phyloP scores from a whole-genome alignment of 2,888 invertebrate genomes.

The Patella caerulea region DNA sequence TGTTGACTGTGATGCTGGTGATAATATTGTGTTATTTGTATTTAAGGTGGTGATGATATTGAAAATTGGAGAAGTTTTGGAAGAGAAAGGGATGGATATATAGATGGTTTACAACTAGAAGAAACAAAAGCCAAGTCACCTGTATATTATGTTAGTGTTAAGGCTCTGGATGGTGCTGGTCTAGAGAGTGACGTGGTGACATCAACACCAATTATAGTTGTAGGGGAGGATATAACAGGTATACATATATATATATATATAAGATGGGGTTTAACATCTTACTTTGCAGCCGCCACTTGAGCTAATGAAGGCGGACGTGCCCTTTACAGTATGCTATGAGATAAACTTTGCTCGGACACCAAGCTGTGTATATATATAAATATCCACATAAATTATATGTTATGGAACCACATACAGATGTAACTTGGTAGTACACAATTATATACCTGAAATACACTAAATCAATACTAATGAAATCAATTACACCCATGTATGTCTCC shows the following conservation, averaged over 20 bases:
- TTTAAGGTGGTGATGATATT: constrained; percentile 33
- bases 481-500: too few relatives aligned
- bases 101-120: constrained; percentile 35
- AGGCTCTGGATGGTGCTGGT: constrained; percentile 50
- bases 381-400: too few relatives aligned
- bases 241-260: neutral
- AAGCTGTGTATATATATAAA: too few relatives aligned
- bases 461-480: too few relatives aligned
- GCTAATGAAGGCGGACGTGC: too few relatives aligned
- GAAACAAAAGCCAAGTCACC: constrained; percentile 33
- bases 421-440: too few relatives aligned
- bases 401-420: too few relatives aligned
- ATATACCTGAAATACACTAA: too few relatives aligned
- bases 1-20: too few relatives aligned
- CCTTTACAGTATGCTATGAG: too few relatives aligned
- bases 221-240: constrained; percentile 51
- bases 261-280: too few relatives aligned
- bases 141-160: constrained; percentile 52
- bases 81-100: constrained; percentile 31
- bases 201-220: constrained; percentile 46
- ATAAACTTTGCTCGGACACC: neutral
- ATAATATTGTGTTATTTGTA: neutral
- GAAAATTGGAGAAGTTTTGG: constrained; percentile 38
- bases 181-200: constrained; percentile 28
- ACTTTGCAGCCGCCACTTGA: too few relatives aligned